Conservation (phyloP, 53 echinoderm and acorn worm genomes). For the Crossaster papposus region DNA sequence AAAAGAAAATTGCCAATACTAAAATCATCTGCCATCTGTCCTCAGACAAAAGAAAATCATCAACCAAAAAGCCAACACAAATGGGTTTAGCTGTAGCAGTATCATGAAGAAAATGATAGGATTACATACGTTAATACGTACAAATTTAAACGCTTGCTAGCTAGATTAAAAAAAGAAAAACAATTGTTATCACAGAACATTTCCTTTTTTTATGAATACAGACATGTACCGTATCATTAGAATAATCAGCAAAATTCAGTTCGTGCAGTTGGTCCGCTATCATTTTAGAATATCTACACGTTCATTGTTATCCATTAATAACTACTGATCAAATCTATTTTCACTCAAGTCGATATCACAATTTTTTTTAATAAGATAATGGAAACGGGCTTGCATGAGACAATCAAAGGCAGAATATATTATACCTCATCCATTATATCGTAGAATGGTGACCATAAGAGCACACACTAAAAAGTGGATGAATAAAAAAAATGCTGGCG, state of each 20-base stretch:
- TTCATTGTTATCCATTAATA: neutral
- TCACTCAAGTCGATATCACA: neutral
- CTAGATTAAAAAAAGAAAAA: neutral
- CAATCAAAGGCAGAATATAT: conserved; percentile 4
- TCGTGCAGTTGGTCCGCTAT: neutral
- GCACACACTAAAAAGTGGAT: neutral
- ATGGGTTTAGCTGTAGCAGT: neutral
- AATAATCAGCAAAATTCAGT: conserved; percentile 7
- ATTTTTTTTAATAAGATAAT: conserved; percentile 1
- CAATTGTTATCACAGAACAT: neutral
- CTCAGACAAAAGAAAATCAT: neutral
- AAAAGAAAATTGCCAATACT: neutral
- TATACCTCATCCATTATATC: conserved; percentile 11
- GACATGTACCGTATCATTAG: neutral
- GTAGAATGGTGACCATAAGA: neutral
- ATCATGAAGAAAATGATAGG: neutral
- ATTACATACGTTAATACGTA: neutral
- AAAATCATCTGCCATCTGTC: neutral
- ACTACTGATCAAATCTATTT: neutral
- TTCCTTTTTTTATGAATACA: neutral
- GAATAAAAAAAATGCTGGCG: conserved; percentile 3
- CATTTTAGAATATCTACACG: neutral
- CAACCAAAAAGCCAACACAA: neutral
- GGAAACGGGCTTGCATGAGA: neutral
- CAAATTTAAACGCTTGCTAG: neutral